Evolutionary conservation across 2,888 invertebrate species (phyloP).

Genomic region (Onchidella celtica): DNA sequence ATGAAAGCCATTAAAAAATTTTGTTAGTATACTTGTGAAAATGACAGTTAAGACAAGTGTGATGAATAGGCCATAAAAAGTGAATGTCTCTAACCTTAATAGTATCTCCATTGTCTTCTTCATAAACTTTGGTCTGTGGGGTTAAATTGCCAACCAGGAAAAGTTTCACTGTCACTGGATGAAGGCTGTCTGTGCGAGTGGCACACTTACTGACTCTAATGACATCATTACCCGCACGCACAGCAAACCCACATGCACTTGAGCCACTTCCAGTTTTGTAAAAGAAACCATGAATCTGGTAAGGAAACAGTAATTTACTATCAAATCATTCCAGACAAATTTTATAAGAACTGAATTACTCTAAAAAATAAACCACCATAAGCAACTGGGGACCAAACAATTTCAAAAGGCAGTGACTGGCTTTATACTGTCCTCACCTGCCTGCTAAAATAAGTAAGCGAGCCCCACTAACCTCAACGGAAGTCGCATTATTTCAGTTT

Average conservation of each 20-base stretch:
- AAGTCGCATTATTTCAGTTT: too few species aligned
- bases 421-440: too few species aligned
- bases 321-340: background rate
- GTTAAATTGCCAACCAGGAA: slow-evolving; percentile 55
- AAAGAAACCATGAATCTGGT: slow-evolving; percentile 57
- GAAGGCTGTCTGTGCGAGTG: background rate
- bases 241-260: slow-evolving; percentile 64
- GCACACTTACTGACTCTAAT: slow-evolving; percentile 63
- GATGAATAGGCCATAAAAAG: too few species aligned
- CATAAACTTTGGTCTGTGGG: slow-evolving; percentile 56
- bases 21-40: too few species aligned
- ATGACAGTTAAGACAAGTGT: too few species aligned
- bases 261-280: slow-evolving; percentile 56
- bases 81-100: slow-evolving; percentile 63
- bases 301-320: background rate
- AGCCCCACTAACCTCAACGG: too few species aligned
- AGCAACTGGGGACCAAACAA: too few species aligned
- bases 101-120: slow-evolving; percentile 59
- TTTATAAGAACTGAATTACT: background rate
- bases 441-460: too few species aligned
- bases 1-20: too few species aligned
- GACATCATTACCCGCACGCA: slow-evolving; percentile 65
- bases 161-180: slow-evolving; percentile 54
- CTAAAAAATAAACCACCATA: background rate
- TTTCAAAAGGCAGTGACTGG: too few species aligned